phyloP scores from a whole-genome alignment of 2,888 invertebrate species.

The Tridacna gigas region DNA sequence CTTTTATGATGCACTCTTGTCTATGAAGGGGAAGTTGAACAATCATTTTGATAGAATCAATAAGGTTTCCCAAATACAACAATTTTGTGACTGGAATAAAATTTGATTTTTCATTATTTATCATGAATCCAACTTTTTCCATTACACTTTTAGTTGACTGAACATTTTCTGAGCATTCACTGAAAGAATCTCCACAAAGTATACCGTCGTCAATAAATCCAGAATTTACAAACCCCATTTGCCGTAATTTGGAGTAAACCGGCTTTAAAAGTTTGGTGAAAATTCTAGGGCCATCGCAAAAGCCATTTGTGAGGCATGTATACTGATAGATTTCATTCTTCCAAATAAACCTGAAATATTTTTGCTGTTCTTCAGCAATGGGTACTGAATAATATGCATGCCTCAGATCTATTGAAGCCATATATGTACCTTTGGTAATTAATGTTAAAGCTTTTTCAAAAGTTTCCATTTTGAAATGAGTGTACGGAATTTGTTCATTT shows the following conservation, averaged over 20 bases:
- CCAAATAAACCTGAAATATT: too few relatives aligned
- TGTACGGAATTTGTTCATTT: constrained; percentile 23
- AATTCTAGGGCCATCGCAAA: constrained; percentile 38
- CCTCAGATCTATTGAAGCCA: constrained; percentile 47
- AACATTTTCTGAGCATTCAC: constrained; percentile 9
- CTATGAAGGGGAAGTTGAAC: constrained; percentile 19
- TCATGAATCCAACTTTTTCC: too few relatives aligned
- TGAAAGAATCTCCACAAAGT: constrained; percentile 7
- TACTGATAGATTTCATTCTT: constrained; percentile 58
- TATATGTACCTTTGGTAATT: constrained; percentile 22
- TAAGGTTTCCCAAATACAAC: constrained; percentile 17
- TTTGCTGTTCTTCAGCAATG: too few relatives aligned
- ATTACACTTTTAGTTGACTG: neutral
- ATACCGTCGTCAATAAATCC: constrained; percentile 58
- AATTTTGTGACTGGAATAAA: constrained; percentile 10
- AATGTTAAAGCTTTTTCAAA: too few relatives aligned
- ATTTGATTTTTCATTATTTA: neutral
- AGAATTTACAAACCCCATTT: constrained; percentile 27
- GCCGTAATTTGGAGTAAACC: constrained; percentile 47
- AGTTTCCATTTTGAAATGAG: constrained; percentile 50
- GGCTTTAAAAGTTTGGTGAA: constrained; percentile 62
- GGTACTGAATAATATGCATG: too few relatives aligned
- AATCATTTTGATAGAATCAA: constrained; percentile 41
- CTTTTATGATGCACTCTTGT: neutral
- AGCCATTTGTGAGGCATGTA: constrained; percentile 55